Percentiles rank a stretch among this genome's conserved stretches.
Conservation (phyloP, 2,888 invertebrate genomes). For the Amphimallon solstitiale region DNA sequence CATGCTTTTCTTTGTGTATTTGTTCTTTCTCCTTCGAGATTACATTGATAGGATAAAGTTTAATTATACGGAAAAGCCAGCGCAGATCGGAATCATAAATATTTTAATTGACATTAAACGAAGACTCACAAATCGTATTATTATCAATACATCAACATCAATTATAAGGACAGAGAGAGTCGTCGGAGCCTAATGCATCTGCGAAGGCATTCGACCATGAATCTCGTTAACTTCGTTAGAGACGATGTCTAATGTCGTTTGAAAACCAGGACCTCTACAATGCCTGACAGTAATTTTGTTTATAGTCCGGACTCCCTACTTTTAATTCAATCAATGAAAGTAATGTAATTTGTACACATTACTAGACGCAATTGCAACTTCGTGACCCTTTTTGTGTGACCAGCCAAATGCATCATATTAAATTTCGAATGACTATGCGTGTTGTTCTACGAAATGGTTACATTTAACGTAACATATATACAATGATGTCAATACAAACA, state of each 20-base stretch:
- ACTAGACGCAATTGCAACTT: conserved; percentile 45
- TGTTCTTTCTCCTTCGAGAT: too few relatives aligned
- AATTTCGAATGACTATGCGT: conserved; percentile 18
- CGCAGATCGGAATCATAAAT: conserved; percentile 3
- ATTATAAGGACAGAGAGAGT: conserved; percentile 37
- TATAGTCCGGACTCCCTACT: conserved; percentile 53
- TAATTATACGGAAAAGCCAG: too few relatives aligned
- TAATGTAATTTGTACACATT: conserved; percentile 49
- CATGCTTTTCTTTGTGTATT: too few relatives aligned
- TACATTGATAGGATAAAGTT: too few relatives aligned
- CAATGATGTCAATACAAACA: too few relatives aligned
- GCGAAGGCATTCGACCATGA: conserved; percentile 54
- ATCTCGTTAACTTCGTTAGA: conserved; percentile 47
- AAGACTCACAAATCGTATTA: conserved; percentile 39
- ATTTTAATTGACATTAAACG: conserved; percentile 33
- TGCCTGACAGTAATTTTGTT: conserved; percentile 63
- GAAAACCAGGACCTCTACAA: conserved; percentile 43
- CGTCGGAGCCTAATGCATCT: conserved; percentile 31
- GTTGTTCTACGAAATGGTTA: too few relatives aligned
- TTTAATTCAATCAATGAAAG: conserved; percentile 55
- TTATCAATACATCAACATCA: conserved; percentile 42
- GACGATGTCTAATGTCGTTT: conserved; percentile 55
- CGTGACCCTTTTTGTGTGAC: conserved; percentile 42
- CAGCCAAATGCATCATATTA: conserved; percentile 25
- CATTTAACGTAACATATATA: too few relatives aligned